Conservation (phyloP, 2,797 vertebrate species). For the Pipistrellus pygmaeus region DNA sequence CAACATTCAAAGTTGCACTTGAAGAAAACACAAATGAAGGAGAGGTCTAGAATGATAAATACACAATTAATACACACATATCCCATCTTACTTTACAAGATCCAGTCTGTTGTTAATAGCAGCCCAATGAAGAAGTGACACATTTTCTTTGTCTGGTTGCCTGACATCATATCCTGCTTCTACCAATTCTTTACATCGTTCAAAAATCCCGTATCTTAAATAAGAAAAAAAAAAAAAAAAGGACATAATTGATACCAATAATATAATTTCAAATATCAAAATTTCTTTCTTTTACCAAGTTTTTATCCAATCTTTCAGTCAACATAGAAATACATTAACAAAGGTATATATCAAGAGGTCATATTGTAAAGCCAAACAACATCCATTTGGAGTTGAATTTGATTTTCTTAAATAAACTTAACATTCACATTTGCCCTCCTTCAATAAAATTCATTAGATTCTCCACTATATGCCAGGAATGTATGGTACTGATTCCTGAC, state of each 20-base stretch:
- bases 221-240: background rate
- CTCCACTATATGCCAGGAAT: background rate
- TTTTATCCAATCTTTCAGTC: background rate
- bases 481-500: background rate
- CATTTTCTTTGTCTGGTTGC: constrained; percentile 97
- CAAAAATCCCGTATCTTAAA: constrained; percentile 94
- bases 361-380: constrained; percentile 3
- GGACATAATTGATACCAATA: constrained; percentile 13
- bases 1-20: background rate
- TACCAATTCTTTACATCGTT: constrained; percentile 96
- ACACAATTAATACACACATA: constrained; percentile 1
- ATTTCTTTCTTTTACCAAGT: background rate
- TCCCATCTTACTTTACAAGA: constrained; percentile 93
- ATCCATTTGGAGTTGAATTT: constrained; percentile 7
- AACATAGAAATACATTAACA: constrained; percentile 39
- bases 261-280: constrained; percentile 56
- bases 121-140: constrained; percentile 97
- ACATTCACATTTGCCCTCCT: constrained; percentile 14
- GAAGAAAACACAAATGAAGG: constrained; percentile 26
- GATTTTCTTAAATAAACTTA: constrained; percentile 39
- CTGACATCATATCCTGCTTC: constrained; percentile 96
- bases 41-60: constrained; percentile 28
- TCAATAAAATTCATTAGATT: background rate
- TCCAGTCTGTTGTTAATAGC: constrained; percentile 97
- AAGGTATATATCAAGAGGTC: background rate